Base-by-base conservation (phyloP, 2,797 vertebrate genomes). In the Amazonetta brasiliensis region DNA sequence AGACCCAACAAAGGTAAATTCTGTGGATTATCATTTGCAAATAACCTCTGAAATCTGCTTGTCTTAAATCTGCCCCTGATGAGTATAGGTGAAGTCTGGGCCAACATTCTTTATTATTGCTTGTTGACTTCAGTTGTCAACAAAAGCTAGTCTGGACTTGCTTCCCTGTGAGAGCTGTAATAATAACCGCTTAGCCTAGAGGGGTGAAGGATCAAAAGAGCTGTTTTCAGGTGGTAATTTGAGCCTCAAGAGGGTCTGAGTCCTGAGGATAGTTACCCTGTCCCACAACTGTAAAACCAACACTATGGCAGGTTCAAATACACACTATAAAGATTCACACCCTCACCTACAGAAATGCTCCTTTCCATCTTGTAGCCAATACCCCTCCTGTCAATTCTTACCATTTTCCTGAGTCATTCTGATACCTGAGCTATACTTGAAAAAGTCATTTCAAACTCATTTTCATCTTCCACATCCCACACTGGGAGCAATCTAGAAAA, bases 121-220 rank as follows among this genome's bases (percentile, higher is more conserved):
- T 77, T 87, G 67, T 63, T 89, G 92, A 85, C 86, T 96, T 90
- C 73, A 84, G 37, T 66, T 89, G 96, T 88, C 94, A 96, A 94
- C 83, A 82, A 82, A 87, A 66, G 63, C 96, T 3, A 89, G 96
- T 35, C 92, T 3, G 67, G 92, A 81, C 96, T 94, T 89, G 94
- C 64, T 76, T 83, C 77, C 87, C 67, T 54, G 11, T 15, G 63
- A 96, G 94, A 87, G 69, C 54, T 84, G 43, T 55, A 96, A 63
- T 60, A 95, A 75, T 85, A 93, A 95, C 75, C 39, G 73, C 81
- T 89, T 94, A 85, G 94, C 94, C 95, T 83, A 60, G 62, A 96
- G 95, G 87, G 48, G 31, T 52, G 41, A 88, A 88, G 81, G 94
- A 97, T 97, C 92, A 96, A 95, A 97, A 79, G 93, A 90, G 86